Conservation (phyloP, 2,888 invertebrate species). For the Leucophora obtusa region DNA sequence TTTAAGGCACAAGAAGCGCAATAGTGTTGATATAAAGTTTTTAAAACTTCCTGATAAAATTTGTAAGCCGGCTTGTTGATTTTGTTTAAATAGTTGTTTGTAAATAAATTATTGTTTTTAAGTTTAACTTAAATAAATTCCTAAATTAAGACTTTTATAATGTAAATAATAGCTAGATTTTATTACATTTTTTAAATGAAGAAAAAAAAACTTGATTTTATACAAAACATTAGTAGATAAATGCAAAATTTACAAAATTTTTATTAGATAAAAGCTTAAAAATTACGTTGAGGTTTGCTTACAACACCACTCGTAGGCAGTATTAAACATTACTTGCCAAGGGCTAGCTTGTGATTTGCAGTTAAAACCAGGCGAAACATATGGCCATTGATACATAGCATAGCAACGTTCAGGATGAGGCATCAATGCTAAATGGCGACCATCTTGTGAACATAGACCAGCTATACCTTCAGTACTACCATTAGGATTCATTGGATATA, state of each 20-base stretch:
- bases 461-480: constrained; percentile 92
- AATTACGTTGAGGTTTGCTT: constrained; percentile 28
- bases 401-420: constrained; percentile 98
- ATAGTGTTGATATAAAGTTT: not conserved
- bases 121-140: constrained; percentile 5
- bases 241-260: not conserved
- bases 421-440: constrained; percentile 98
- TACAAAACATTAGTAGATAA: constrained; percentile 17
- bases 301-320: constrained; percentile 88
- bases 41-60: too few relatives aligned
- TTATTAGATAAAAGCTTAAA: constrained; percentile 22
- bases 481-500: constrained; percentile 97
- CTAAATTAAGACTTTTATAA: constrained; percentile 9
- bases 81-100: too few relatives aligned
- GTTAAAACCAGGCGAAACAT: constrained; percentile 80
- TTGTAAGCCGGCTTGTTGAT: too few relatives aligned
- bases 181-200: constrained; percentile 13
- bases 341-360: constrained; percentile 84
- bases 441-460: constrained; percentile 92
- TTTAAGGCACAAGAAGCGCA: not conserved
- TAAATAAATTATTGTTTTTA: not conserved
- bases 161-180: constrained; percentile 10
- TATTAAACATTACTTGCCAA: constrained; percentile 94
- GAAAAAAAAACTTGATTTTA: not conserved
- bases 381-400: constrained; percentile 94